These are phyloP conservation scores for Proctacanthus coquilletti DNA, from an alignment of 1,140 invertebrate genomes.

Conservation along the genomic window DNA sequence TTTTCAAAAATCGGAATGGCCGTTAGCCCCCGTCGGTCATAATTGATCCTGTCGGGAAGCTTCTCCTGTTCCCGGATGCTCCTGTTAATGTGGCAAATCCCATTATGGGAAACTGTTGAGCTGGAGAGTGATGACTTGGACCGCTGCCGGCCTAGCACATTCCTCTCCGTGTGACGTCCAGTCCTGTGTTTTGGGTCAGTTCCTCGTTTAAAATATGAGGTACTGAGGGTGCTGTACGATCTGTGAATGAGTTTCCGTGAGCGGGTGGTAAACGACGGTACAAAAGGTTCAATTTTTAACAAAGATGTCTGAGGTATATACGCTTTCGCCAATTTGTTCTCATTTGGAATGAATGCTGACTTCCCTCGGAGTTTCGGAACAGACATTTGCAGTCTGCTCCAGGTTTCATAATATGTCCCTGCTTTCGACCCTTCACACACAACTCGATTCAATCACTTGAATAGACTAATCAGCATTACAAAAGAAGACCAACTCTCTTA, in stretches of 20 bases:
- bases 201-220: slow-evolving; percentile 10
- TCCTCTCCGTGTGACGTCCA: slow-evolving; percentile 13
- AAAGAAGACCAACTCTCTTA: too few species aligned
- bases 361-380: slow-evolving; percentile 7
- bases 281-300: slow-evolving; percentile 40
- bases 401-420: too few species aligned
- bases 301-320: slow-evolving; percentile 33
- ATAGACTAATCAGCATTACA: too few species aligned
- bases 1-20: slow-evolving; percentile 62
- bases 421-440: too few species aligned
- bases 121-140: slow-evolving; percentile 17
- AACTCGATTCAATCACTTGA: too few species aligned
- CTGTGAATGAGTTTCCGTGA: slow-evolving; percentile 33
- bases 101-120: slow-evolving; percentile 24
- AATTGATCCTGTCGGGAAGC: slow-evolving; percentile 58
- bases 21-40: slow-evolving; percentile 58
- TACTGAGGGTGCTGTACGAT: slow-evolving; percentile 37
- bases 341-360: slow-evolving; percentile 11
- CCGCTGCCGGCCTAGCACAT: slow-evolving; percentile 2
- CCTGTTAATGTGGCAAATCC: slow-evolving; percentile 41
- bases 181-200: slow-evolving; percentile 10
- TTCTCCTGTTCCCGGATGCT: slow-evolving; percentile 51
- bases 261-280: slow-evolving; percentile 34
- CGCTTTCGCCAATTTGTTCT: slow-evolving; percentile 8
- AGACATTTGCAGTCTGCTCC: slow-evolving; percentile 10